A percentile compares a stretch with the other conserved stretches of the same genome.
Conservation (phyloP, 2,888 invertebrate genomes). For the Dynastes hyllus region DNA sequence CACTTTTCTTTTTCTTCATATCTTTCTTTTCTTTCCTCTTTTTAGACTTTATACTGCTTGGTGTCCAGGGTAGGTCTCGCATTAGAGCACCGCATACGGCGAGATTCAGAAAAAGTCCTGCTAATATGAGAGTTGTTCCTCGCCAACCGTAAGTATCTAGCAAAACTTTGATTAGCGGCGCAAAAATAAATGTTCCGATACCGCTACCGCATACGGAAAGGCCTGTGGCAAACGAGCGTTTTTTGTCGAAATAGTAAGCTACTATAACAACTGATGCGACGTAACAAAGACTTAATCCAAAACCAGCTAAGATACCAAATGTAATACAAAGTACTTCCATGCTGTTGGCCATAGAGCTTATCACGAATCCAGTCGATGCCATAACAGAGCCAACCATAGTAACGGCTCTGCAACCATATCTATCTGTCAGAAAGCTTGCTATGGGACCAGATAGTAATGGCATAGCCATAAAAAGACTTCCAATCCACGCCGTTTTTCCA, state of each 20-base stretch:
- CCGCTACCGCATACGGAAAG: slow-evolving; percentile 91
- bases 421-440: slow-evolving; percentile 87
- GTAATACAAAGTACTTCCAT: slow-evolving; percentile 87
- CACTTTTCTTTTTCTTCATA: slow-evolving; percentile 73
- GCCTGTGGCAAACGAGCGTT: slow-evolving; percentile 88
- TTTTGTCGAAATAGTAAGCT: slow-evolving; percentile 91
- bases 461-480: slow-evolving; percentile 93
- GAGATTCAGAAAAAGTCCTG: slow-evolving; percentile 87
- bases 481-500: slow-evolving; percentile 92
- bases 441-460: slow-evolving; percentile 90
- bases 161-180: slow-evolving; percentile 84
- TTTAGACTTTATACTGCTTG: slow-evolving; percentile 76
- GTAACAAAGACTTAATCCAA: slow-evolving; percentile 89
- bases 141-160: slow-evolving; percentile 88
- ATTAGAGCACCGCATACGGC: slow-evolving; percentile 88
- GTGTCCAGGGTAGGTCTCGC: slow-evolving; percentile 83
- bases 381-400: slow-evolving; percentile 86
- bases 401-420: slow-evolving; percentile 87
- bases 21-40: slow-evolving; percentile 76
- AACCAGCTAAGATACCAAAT: slow-evolving; percentile 88
- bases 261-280: slow-evolving; percentile 94
- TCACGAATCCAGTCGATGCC: slow-evolving; percentile 84
- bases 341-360: slow-evolving; percentile 83
- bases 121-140: slow-evolving; percentile 86
- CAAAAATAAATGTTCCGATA: slow-evolving; percentile 90